Evolutionary conservation across 2,113 vertebrate species (phyloP).

Genomic region (Psittacula cyanocephala): DNA sequence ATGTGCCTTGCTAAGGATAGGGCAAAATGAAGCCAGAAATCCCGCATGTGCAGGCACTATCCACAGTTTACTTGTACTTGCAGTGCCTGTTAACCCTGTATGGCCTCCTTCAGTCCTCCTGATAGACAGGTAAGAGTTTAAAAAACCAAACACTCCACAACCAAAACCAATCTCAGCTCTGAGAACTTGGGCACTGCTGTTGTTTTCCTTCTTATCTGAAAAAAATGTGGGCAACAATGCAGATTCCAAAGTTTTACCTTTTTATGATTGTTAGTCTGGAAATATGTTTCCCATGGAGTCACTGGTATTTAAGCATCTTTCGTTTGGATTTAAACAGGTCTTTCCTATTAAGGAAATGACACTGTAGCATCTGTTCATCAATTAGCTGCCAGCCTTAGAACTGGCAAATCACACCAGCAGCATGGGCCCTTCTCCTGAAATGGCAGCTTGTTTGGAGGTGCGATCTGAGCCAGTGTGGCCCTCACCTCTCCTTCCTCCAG

Average conservation of each 20-base stretch:
- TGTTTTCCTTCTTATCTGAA: neutral
- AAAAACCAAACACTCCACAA: neutral
- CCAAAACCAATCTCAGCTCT: neutral
- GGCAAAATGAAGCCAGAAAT: neutral
- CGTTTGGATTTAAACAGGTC: constrained; percentile 10
- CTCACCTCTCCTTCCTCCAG: rapidly evolving
- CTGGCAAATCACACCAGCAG: neutral
- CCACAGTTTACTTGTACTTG: neutral
- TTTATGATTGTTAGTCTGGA: neutral
- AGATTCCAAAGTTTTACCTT: neutral
- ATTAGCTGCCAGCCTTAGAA: neutral
- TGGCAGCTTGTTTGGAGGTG: neutral
- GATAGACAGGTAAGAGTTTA: neutral
- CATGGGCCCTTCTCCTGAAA: neutral
- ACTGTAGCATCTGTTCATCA: neutral
- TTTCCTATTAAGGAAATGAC: neutral
- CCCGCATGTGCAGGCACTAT: neutral
- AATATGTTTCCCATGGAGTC: neutral
- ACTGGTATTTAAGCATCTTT: neutral
- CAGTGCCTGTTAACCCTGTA: neutral
- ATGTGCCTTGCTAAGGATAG: neutral
- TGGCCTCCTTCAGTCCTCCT: neutral
- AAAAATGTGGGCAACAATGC: neutral
- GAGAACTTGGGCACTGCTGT: neutral
- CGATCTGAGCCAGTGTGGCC: rapidly evolving